Conservation (phyloP, 2,113 vertebrate species). For the Perccottus glenii region DNA sequence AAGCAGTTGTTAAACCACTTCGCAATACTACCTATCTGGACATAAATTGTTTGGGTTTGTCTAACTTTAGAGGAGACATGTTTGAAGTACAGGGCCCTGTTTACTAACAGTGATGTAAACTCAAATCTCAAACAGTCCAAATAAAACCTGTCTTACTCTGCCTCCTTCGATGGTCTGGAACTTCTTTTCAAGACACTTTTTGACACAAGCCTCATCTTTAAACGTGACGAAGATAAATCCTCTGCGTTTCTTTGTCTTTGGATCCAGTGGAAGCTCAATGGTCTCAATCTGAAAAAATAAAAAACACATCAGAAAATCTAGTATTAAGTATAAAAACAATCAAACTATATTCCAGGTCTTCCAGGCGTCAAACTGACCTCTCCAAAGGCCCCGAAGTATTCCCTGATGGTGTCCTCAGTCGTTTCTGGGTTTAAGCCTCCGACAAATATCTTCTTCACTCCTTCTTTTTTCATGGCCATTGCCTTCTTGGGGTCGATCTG, state of each 20-base stretch:
- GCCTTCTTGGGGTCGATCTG: slow-evolving; percentile 98
- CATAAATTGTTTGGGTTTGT: too few relatives aligned
- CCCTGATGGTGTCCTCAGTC: slow-evolving; percentile 94
- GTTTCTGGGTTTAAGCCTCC: slow-evolving; percentile 96
- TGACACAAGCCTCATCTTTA: slow-evolving; percentile 94
- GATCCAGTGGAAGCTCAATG: slow-evolving; percentile 95
- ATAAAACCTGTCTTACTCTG: slow-evolving; percentile 78
- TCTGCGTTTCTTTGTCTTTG: slow-evolving; percentile 95
- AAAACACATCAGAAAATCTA: neutral
- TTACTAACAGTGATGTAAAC: too few relatives aligned
- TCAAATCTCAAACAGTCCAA: neutral
- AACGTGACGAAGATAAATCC: slow-evolving; percentile 98
- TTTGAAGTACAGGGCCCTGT: too few relatives aligned
- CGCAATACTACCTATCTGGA: too few relatives aligned
- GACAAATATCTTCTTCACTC: slow-evolving; percentile 97
- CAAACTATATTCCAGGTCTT: neutral
- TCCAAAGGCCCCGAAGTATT: slow-evolving; percentile 93
- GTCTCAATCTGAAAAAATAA: slow-evolving; percentile 87
- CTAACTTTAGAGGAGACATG: too few relatives aligned
- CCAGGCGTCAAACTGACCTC: slow-evolving; percentile 80
- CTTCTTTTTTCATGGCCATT: slow-evolving; percentile 98
- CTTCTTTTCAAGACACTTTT: slow-evolving; percentile 96
- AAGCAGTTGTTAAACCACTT: too few relatives aligned
- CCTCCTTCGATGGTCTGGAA: slow-evolving; percentile 94
- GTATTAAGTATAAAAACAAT: too few relatives aligned